Evolutionary conservation across 53 echinoderm and acorn worm genomes (phyloP).

Genomic region (Apostichopus leukothele): DNA sequence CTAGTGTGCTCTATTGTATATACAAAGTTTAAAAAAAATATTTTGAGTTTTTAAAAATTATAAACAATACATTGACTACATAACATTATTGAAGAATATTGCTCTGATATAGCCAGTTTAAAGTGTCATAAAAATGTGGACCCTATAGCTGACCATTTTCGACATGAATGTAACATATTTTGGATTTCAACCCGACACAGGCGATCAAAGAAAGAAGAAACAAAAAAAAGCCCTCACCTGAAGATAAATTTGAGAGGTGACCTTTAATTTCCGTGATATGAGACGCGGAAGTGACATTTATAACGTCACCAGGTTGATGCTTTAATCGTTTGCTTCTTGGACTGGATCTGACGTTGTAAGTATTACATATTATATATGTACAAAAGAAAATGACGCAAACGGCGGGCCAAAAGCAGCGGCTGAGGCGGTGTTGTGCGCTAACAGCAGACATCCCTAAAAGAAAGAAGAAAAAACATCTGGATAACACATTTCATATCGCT

Average conservation of each 20-base stretch:
- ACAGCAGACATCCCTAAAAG: background rate
- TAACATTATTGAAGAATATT: too few relatives aligned
- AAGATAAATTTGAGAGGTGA: background rate
- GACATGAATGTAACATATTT: too few relatives aligned
- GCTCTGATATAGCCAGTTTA: too few relatives aligned
- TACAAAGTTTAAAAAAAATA: too few relatives aligned
- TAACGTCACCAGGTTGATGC: background rate
- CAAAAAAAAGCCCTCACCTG: background rate
- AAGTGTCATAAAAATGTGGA: too few relatives aligned
- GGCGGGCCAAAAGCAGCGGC: constrained; percentile 10
- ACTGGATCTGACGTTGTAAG: background rate
- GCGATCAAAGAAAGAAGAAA: too few relatives aligned
- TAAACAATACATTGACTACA: too few relatives aligned
- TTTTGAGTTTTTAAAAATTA: too few relatives aligned
- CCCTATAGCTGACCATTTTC: too few relatives aligned
- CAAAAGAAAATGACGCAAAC: background rate
- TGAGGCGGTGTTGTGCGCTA: background rate
- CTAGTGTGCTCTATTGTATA: too few relatives aligned
- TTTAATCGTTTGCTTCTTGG: background rate
- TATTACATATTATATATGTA: constrained; percentile 7
- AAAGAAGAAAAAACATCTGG: background rate
- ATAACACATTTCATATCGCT: too few relatives aligned
- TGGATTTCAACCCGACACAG: too few relatives aligned
- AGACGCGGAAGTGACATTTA: background rate
- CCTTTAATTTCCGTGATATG: background rate